Percentiles rank a stretch among this genome's conserved stretches.
Evolutionary conservation across 2,113 vertebrate species (phyloP).

Genomic region (Sebastes fasciatus): DNA sequence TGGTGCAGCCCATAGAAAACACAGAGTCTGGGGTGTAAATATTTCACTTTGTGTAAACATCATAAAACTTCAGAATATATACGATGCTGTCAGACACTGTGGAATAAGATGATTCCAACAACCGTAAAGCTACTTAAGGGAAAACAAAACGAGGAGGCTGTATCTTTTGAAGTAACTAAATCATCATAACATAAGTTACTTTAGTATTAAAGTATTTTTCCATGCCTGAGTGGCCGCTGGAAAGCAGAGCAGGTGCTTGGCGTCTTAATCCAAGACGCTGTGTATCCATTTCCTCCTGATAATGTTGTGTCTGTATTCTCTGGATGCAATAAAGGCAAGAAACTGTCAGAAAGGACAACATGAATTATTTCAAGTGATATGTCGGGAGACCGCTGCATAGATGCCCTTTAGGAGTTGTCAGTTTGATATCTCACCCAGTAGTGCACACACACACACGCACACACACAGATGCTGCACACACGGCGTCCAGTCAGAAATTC

Average conservation of each 20-base stretch:
- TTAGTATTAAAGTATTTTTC: not conserved
- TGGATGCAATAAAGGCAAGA: constrained; percentile 54
- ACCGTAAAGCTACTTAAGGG: not conserved
- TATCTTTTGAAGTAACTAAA: not conserved
- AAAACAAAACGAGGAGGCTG: not conserved
- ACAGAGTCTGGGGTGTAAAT: not conserved
- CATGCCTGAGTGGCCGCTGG: not conserved
- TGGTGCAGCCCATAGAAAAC: not conserved
- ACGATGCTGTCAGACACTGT: not conserved
- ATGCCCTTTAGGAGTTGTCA: constrained; percentile 83
- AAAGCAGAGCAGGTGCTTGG: not conserved
- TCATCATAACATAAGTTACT: not conserved
- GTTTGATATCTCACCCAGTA: constrained; percentile 79
- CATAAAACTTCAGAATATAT: not conserved
- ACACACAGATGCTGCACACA: constrained; percentile 16
- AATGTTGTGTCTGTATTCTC: constrained; percentile 31
- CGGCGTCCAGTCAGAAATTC: constrained; percentile 59
- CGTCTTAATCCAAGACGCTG: not conserved
- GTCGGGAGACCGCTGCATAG: constrained; percentile 66
- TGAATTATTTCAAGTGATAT: constrained; percentile 80
- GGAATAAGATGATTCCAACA: not conserved
- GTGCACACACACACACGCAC: constrained; percentile 23
- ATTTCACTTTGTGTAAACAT: not conserved
- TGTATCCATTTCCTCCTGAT: constrained; percentile 40
- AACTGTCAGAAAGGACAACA: constrained; percentile 76